Evolutionary conservation across 2,113 vertebrate species (phyloP).

Genomic region (Rana temporaria): DNA sequence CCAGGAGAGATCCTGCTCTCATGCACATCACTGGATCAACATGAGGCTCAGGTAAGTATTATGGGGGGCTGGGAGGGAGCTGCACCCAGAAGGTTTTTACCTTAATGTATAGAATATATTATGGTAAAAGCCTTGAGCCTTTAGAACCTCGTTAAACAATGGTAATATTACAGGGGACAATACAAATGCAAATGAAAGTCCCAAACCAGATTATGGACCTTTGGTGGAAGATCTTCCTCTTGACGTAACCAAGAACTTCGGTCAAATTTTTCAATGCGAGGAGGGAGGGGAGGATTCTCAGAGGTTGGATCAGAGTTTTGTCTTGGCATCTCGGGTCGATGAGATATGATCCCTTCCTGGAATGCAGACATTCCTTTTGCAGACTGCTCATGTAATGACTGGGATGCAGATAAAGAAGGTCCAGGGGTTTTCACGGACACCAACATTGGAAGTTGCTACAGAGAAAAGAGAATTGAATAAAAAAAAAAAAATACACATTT

Average conservation of each 20-base stretch:
- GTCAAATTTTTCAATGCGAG: slow-evolving; percentile 94
- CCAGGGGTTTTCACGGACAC: slow-evolving; percentile 95
- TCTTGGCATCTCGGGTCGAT: slow-evolving; percentile 94
- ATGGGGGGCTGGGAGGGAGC: no score
- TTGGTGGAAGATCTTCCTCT: slow-evolving; percentile 97
- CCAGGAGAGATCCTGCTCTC: no score
- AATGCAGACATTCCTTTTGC: slow-evolving; percentile 92
- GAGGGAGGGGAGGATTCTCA: slow-evolving; percentile 92
- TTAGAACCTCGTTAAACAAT: no score
- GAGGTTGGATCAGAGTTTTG: slow-evolving; percentile 99
- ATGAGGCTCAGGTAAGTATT: no score
- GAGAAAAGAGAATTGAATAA: not conserved
- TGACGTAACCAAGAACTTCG: slow-evolving; percentile 96
- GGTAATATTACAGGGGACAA: no score
- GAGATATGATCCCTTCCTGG: slow-evolving; percentile 90
- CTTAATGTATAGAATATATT: no score
- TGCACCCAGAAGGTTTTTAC: no score
- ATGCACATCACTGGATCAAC: no score
- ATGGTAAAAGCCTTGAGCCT: no score
- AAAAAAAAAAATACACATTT: no score
- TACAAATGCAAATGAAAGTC: not conserved
- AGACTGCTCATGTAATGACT: slow-evolving; percentile 94
- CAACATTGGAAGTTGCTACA: slow-evolving; percentile 83
- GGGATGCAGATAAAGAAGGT: slow-evolving; percentile 92
- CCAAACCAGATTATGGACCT: slow-evolving; percentile 73